These are phyloP conservation scores for Leuctra nigra DNA, from an alignment of 2,888 invertebrate species.

Conservation along the genomic window DNA sequence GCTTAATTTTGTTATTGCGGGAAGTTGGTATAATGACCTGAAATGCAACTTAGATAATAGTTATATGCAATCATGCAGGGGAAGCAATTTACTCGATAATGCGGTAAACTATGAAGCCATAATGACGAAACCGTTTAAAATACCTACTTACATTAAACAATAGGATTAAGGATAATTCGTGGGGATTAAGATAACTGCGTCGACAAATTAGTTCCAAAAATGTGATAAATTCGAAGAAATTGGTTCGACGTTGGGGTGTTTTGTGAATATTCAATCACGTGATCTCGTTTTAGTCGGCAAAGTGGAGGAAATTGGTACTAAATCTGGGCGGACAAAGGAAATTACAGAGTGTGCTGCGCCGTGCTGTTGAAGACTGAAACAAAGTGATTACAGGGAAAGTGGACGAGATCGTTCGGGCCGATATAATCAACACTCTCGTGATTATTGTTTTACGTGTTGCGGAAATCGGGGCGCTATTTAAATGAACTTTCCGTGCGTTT, in stretches of 20 bases:
- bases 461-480: too few species aligned
- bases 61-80: too few species aligned
- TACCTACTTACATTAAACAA: not conserved
- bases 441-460: too few species aligned
- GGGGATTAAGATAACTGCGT: not conserved
- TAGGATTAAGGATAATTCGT: not conserved
- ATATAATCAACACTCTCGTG: too few species aligned
- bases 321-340: conserved; percentile 1
- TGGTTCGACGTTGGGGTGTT: not conserved
- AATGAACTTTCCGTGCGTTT: too few species aligned
- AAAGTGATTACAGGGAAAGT: too few species aligned
- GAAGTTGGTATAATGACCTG: too few species aligned
- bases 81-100: too few species aligned
- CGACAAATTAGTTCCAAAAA: not conserved
- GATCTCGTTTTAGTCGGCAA: not conserved
- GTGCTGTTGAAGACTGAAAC: too few species aligned
- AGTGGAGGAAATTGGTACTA: conserved; percentile 6
- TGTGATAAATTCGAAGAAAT: not conserved
- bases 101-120: not conserved
- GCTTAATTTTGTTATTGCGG: not conserved
- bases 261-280: not conserved
- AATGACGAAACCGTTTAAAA: not conserved
- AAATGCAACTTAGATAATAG: too few species aligned
- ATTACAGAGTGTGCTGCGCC: too few species aligned
- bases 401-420: too few species aligned